These are phyloP conservation scores for Hylaea fasciaria DNA, from an alignment of 2,888 invertebrate genomes.

Conservation along the genomic window DNA sequence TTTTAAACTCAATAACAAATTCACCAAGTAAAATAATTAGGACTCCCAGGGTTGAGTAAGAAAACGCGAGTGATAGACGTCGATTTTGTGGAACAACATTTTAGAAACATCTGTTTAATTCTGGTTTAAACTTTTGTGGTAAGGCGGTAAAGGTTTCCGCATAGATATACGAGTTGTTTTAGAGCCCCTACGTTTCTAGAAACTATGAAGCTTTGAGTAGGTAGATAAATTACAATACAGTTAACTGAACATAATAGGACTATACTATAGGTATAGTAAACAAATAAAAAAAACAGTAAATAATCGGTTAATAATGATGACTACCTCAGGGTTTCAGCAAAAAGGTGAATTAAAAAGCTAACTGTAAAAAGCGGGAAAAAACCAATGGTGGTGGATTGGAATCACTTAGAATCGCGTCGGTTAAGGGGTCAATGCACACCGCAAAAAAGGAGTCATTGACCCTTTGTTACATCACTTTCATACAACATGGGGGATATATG, in stretches of 20 bases:
- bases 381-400: slow-evolving; percentile 54
- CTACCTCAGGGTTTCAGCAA: slow-evolving; percentile 18
- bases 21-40: no score
- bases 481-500: slow-evolving; percentile 55
- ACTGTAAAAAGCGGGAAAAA: slow-evolving; percentile 48
- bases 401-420: slow-evolving; percentile 63
- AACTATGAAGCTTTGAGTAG: background rate
- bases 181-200: background rate
- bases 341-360: slow-evolving; percentile 42
- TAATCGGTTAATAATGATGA: slow-evolving; percentile 13
- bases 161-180: background rate
- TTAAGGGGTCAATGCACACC: slow-evolving; percentile 74
- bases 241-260: no score
- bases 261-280: no score
- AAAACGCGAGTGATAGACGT: no score
- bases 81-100: no score
- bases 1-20: no score
- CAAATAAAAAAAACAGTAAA: background rate
- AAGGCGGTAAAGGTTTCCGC: no score
- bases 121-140: no score
- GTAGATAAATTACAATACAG: background rate
- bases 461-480: slow-evolving; percentile 67
- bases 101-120: no score
- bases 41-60: no score
- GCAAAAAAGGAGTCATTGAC: slow-evolving; percentile 76